Conservation (phyloP, 2,113 vertebrate genomes). For the Isichthys henryi region DNA sequence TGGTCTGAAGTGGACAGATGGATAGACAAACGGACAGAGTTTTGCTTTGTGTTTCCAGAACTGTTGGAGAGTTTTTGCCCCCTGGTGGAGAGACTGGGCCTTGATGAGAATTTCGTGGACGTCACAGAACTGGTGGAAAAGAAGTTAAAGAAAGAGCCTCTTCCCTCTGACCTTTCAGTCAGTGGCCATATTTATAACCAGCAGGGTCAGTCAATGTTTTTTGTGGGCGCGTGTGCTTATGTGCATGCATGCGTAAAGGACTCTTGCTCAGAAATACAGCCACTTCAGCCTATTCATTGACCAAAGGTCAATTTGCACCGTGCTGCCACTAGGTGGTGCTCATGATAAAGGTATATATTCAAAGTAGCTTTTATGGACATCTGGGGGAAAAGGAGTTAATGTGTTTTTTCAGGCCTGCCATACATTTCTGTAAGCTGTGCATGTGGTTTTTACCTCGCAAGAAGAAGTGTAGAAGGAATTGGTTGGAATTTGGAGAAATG, state of each 20-base stretch:
- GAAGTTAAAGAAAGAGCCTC: conserved; percentile 42
- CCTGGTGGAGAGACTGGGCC: conserved; percentile 79
- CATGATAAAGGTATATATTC: background rate
- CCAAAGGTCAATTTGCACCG: background rate
- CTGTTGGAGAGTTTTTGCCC: conserved; percentile 73
- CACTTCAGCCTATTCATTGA: background rate
- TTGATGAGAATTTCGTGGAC: conserved; percentile 90
- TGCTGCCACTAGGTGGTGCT: background rate
- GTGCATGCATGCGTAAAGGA: background rate
- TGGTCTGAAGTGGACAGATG: background rate
- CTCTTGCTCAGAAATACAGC: background rate
- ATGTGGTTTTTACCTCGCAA: background rate
- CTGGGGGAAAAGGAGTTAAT: background rate
- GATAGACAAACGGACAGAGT: background rate
- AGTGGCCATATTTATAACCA: conserved; percentile 70
- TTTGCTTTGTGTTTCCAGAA: conserved; percentile 51
- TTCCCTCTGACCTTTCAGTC: conserved; percentile 37
- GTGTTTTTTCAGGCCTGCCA: background rate
- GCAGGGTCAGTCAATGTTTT: conserved; percentile 51
- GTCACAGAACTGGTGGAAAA: conserved; percentile 70
- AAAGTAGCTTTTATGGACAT: background rate
- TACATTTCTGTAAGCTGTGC: background rate
- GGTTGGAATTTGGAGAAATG: background rate
- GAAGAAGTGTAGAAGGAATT: background rate
- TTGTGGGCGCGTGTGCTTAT: background rate